Conservation (phyloP, 2,113 vertebrate genomes). For the Periophthalmodon schlosseri region DNA sequence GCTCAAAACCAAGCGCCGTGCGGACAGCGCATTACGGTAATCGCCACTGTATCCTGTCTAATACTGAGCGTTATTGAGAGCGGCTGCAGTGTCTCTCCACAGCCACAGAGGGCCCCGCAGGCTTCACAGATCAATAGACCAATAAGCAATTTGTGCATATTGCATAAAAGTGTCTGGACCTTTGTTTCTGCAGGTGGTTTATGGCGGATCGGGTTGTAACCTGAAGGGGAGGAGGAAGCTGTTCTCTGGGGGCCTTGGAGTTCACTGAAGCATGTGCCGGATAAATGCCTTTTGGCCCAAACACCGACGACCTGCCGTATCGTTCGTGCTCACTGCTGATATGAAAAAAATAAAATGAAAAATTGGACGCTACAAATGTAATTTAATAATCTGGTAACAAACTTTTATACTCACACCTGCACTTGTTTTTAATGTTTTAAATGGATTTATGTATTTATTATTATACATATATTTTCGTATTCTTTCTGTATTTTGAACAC, state of each 20-base stretch:
- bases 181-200: slow-evolving; percentile 30
- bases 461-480: too few species aligned
- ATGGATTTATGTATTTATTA: too few species aligned
- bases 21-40: not conserved
- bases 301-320: slow-evolving; percentile 2
- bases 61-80: slow-evolving; percentile 17
- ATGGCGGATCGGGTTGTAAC: slow-evolving; percentile 19
- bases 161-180: slow-evolving; percentile 10
- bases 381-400: too few species aligned
- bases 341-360: too few species aligned
- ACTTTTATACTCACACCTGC: too few species aligned
- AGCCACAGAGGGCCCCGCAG: slow-evolving; percentile 5
- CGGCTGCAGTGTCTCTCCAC: not conserved
- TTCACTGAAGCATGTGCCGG: slow-evolving; percentile 19
- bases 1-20: not conserved
- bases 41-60: not conserved
- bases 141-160: slow-evolving; percentile 6
- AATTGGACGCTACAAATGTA: too few species aligned
- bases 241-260: not conserved
- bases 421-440: too few species aligned
- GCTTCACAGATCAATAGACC: slow-evolving; percentile 24
- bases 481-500: too few species aligned
- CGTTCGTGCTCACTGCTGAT: not conserved
- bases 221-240: slow-evolving; percentile 28
- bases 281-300: slow-evolving; percentile 32